Evolutionary conservation across 2,888 invertebrate species (phyloP).

Genomic region (Troides oblongomaculatus): DNA sequence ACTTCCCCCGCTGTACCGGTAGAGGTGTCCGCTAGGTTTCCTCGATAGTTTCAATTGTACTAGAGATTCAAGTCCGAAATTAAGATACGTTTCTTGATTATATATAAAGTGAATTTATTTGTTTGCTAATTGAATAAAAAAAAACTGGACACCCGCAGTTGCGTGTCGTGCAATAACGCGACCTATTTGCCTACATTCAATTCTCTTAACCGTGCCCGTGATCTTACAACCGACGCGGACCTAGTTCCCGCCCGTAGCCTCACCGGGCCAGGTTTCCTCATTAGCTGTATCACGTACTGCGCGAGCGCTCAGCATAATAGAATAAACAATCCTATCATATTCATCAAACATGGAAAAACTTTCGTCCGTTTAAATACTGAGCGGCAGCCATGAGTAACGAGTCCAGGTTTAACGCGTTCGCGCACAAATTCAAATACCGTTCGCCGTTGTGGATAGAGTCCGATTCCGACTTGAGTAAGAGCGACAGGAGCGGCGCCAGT

Average conservation of each 20-base stretch:
- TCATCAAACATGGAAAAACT: background rate
- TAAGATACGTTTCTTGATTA: too few relatives aligned
- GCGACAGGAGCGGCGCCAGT: constrained; percentile 31
- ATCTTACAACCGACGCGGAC: constrained; percentile 47
- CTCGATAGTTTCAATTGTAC: too few relatives aligned
- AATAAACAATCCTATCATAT: background rate
- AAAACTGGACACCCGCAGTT: constrained; percentile 27
- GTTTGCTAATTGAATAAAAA: too few relatives aligned
- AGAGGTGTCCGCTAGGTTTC: too few relatives aligned
- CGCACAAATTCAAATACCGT: constrained; percentile 72
- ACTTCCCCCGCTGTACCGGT: too few relatives aligned
- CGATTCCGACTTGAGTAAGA: constrained; percentile 61
- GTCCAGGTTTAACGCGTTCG: constrained; percentile 57
- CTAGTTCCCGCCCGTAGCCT: constrained; percentile 2
- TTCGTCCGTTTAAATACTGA: background rate
- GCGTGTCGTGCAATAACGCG: constrained; percentile 34
- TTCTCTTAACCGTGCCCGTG: constrained; percentile 57
- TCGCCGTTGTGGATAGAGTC: constrained; percentile 76
- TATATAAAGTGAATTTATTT: too few relatives aligned
- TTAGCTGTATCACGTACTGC: too few relatives aligned
- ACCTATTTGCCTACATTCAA: constrained; percentile 67
- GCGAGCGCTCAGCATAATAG: too few relatives aligned
- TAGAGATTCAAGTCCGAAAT: too few relatives aligned
- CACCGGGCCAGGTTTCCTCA: too few relatives aligned
- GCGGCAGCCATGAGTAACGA: constrained; percentile 38